Conservation (phyloP, 2,888 invertebrate genomes). For the Sinelater perroti region DNA sequence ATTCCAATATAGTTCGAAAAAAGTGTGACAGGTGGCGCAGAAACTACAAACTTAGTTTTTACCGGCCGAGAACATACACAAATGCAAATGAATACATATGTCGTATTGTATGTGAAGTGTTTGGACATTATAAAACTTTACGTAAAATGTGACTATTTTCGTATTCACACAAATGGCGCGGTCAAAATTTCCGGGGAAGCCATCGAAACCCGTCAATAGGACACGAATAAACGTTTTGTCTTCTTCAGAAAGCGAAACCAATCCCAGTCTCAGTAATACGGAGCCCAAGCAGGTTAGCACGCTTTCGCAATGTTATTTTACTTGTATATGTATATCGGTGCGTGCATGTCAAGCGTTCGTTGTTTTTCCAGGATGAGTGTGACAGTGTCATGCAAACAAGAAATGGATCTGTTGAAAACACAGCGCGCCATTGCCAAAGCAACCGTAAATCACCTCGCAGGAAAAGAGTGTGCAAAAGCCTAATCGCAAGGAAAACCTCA, state of each 20-base stretch:
- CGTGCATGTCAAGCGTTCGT: neutral
- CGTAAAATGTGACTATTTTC: slow-evolving; percentile 18
- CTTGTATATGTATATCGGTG: neutral
- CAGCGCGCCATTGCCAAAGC: neutral
- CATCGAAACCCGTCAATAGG: slow-evolving; percentile 85
- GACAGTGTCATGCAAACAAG: neutral
- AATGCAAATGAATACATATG: slow-evolving; percentile 32
- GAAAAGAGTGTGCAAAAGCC: slow-evolving; percentile 27
- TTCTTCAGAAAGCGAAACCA: slow-evolving; percentile 52
- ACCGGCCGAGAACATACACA: slow-evolving; percentile 26
- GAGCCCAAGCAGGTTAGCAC: slow-evolving; percentile 53
- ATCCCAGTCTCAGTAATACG: slow-evolving; percentile 51
- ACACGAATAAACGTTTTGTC: slow-evolving; percentile 83
- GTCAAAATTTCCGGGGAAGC: slow-evolving; percentile 88
- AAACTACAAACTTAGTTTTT: slow-evolving; percentile 9
- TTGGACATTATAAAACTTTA: slow-evolving; percentile 14
- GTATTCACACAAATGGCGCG: slow-evolving; percentile 69
- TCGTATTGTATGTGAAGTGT: slow-evolving; percentile 25
- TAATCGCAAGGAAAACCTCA: slow-evolving; percentile 23
- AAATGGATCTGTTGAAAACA: slow-evolving; percentile 8
- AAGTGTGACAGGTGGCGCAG: neutral
- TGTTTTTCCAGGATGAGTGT: slow-evolving; percentile 17
- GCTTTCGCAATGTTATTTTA: slow-evolving; percentile 8
- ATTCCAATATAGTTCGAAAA: neutral
- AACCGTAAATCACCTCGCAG: slow-evolving; percentile 18